These are phyloP conservation scores for Pipistrellus pygmaeus DNA, from an alignment of 2,797 vertebrate species.

Conservation along the genomic window DNA sequence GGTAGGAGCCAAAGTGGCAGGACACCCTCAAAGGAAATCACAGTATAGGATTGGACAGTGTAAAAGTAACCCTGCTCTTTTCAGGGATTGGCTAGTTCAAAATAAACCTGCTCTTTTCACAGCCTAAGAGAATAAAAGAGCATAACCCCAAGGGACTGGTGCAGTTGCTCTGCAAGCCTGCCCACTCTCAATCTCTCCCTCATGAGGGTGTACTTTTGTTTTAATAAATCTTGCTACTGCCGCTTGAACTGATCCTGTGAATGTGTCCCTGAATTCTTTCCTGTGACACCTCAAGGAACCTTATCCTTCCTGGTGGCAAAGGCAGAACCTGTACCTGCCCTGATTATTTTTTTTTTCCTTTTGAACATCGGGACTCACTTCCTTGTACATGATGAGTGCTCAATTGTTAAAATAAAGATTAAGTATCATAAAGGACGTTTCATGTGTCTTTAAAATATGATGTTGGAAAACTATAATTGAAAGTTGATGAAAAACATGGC, in stretches of 20 bases:
- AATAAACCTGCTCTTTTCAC: neutral
- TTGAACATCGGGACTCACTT: neutral
- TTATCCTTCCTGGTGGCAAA: neutral
- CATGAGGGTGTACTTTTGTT: neutral
- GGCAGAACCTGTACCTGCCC: neutral
- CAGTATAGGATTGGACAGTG: neutral
- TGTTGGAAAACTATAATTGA: neutral
- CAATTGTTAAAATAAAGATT: constrained; percentile 26
- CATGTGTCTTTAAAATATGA: neutral
- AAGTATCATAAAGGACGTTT: neutral
- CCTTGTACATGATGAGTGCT: neutral
- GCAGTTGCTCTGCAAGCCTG: neutral
- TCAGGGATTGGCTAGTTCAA: neutral
- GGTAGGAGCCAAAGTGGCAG: neutral
- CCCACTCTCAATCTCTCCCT: neutral
- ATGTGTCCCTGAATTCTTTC: neutral
- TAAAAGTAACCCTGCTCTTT: neutral
- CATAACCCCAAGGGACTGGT: neutral
- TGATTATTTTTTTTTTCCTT: constrained; percentile 8
- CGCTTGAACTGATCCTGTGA: neutral
- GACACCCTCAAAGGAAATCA: neutral
- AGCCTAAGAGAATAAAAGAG: neutral
- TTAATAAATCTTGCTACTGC: neutral
- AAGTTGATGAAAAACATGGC: neutral
- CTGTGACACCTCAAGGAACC: neutral